These are phyloP conservation scores for Rhipidura dahli DNA, from an alignment of 2,113 vertebrate genomes.

Conservation along the genomic window DNA sequence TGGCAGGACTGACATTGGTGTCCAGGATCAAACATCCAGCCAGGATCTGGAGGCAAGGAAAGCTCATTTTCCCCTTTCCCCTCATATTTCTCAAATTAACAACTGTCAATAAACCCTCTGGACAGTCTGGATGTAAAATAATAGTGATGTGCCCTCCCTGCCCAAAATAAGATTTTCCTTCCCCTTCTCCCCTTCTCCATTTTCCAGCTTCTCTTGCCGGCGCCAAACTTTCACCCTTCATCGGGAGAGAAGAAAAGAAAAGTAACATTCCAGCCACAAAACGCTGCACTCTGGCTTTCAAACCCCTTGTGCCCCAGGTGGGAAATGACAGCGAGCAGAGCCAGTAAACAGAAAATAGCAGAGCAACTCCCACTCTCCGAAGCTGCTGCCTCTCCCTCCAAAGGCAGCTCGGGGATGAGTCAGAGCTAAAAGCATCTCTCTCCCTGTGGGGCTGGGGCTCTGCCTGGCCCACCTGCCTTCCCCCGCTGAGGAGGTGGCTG, in stretches of 20 bases:
- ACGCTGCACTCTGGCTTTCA: background rate
- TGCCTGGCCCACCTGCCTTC: slow-evolving; percentile 39
- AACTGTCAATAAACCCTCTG: background rate
- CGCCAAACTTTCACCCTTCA: background rate
- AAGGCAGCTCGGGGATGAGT: slow-evolving; percentile 35
- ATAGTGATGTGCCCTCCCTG: background rate
- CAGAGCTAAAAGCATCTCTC: background rate
- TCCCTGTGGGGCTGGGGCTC: background rate
- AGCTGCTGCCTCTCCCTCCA: background rate
- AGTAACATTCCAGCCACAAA: background rate
- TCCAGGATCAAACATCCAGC: background rate
- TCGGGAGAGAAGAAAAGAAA: fast-evolving
- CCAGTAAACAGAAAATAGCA: slow-evolving; percentile 49
- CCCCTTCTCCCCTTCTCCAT: background rate
- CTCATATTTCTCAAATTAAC: background rate
- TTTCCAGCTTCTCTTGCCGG: background rate
- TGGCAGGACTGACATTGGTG: background rate
- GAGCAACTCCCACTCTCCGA: slow-evolving; percentile 1
- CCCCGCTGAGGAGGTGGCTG: background rate
- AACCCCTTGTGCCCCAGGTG: background rate
- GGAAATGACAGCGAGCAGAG: background rate
- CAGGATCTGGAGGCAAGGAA: background rate
- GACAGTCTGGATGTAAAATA: background rate
- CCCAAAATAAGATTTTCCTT: background rate
- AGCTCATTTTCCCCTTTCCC: background rate